A percentile compares a stretch with the other conserved stretches of the same genome.
Conservation (phyloP, 2,113 vertebrate species). For the Cyphomyrus plagiostoma region DNA sequence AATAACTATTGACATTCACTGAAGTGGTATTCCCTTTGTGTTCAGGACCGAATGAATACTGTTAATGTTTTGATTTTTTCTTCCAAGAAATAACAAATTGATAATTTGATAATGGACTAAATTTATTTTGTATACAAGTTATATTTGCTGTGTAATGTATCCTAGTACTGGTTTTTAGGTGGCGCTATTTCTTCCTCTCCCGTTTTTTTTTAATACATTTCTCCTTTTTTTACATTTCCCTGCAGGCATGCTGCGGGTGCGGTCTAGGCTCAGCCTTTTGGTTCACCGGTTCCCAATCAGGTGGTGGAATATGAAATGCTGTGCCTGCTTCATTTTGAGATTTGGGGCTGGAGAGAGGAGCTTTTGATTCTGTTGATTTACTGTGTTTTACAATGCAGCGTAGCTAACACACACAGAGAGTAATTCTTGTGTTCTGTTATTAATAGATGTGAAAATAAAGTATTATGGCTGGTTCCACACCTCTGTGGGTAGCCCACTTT, state of each 20-base stretch:
- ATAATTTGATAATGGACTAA: not conserved
- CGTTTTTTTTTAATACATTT: not conserved
- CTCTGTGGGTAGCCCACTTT: not conserved
- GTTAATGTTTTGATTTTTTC: not conserved
- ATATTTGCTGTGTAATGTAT: not conserved
- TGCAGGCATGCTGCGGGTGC: not conserved
- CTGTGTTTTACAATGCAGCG: not conserved
- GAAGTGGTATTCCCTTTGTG: not conserved
- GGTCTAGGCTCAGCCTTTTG: not conserved
- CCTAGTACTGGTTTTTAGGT: not conserved
- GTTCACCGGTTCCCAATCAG: not conserved
- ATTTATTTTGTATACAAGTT: not conserved
- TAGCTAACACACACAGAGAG: not conserved
- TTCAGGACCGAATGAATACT: not conserved
- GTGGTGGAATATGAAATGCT: not conserved
- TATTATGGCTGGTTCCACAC: not conserved
- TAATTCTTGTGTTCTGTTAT: not conserved
- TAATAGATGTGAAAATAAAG: not conserved
- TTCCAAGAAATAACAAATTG: not conserved
- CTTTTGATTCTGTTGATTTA: not conserved
- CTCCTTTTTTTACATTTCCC: not conserved
- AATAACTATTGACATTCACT: not conserved
- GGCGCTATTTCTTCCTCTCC: not conserved
- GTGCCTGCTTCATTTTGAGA: not conserved
- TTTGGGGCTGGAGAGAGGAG: not conserved